Evolutionary conservation across 2,113 vertebrate species (phyloP).

Genomic region (Columba janthina): DNA sequence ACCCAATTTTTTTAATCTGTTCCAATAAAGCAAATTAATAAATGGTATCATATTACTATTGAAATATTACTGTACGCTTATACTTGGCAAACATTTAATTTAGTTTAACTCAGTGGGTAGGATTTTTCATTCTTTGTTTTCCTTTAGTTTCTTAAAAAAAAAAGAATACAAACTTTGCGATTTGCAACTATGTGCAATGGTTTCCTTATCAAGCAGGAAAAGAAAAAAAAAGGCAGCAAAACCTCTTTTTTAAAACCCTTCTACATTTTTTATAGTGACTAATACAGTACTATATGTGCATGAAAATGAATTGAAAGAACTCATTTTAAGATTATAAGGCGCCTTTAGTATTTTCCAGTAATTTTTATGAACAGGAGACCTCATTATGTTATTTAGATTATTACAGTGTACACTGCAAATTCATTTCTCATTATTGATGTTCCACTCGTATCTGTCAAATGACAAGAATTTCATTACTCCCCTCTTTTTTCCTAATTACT

Average conservation of each 20-base stretch:
- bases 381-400: constrained; percentile 42
- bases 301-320: background rate
- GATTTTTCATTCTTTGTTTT: background rate
- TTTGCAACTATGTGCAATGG: background rate
- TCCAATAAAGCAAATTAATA: background rate
- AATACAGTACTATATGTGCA: background rate
- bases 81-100: background rate
- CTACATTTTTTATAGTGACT: background rate
- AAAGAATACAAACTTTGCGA: background rate
- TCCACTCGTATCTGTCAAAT: constrained; percentile 35
- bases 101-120: background rate
- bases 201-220: background rate
- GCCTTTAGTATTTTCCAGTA: background rate
- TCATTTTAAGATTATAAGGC: background rate
- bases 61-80: background rate
- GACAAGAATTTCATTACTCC: constrained; percentile 34
- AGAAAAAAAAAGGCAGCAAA: background rate
- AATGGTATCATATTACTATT: background rate
- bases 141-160: background rate
- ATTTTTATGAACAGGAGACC: constrained; percentile 8
- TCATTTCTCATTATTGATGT: constrained; percentile 39
- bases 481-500: constrained; percentile 24
- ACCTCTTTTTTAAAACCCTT: background rate
- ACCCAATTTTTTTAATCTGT: background rate
- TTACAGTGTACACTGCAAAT: background rate